Percentiles rank a stretch among this genome's conserved stretches.
Conservation (phyloP, 2,113 vertebrate genomes). For the Ovis canadensis region DNA sequence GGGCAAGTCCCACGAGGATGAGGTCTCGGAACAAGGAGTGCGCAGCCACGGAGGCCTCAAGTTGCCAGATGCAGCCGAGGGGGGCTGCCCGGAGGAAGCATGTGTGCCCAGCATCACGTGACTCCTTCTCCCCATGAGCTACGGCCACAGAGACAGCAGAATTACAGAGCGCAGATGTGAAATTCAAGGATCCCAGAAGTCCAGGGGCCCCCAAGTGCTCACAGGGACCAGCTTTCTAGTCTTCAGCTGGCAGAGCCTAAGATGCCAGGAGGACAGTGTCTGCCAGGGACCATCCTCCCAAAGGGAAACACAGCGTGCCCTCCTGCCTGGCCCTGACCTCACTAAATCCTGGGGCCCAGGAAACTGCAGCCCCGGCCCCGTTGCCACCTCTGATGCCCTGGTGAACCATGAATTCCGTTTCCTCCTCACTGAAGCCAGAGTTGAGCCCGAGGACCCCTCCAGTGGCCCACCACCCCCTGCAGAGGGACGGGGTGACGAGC, state of each 20-base stretch:
- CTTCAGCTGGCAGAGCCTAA: background rate
- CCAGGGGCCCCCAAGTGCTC: too few species aligned
- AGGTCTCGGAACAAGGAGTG: rapidly evolving
- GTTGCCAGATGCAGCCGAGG: background rate
- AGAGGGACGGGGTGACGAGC: rapidly evolving
- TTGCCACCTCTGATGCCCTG: background rate
- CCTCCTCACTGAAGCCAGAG: background rate
- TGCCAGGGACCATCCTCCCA: rapidly evolving
- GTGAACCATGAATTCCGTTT: background rate
- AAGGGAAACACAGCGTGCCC: too few species aligned
- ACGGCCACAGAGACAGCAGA: rapidly evolving
- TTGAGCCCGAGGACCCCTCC: background rate
- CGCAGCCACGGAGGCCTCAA: background rate
- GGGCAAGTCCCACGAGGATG: rapidly evolving
- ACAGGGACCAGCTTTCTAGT: background rate
- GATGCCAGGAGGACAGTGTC: background rate
- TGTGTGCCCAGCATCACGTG: rapidly evolving
- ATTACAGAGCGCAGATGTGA: background rate
- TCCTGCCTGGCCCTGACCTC: rapidly evolving
- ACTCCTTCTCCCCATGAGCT: background rate
- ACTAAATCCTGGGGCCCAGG: too few species aligned
- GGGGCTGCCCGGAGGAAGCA: rapidly evolving
- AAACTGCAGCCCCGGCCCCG: background rate
- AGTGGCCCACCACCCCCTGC: rapidly evolving
- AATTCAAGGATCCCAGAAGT: background rate